A percentile compares a stretch with the other conserved stretches of the same genome.
Conservation (phyloP, 2,113 vertebrate genomes). For the Aythya baeri region DNA sequence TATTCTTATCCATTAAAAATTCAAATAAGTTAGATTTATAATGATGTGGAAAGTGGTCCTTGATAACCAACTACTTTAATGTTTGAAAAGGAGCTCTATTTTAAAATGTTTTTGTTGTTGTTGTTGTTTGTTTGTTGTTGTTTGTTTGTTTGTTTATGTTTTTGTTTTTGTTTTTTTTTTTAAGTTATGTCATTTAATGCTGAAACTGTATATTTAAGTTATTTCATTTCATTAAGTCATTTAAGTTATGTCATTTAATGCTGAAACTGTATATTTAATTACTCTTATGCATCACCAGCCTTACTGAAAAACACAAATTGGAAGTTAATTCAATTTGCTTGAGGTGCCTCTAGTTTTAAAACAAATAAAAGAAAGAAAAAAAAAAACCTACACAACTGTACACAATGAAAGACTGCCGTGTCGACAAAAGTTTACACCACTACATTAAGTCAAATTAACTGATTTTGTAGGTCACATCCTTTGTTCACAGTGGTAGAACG, state of each 20-base stretch:
- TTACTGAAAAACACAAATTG: constrained; percentile 26
- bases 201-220: constrained; percentile 3
- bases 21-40: neutral
- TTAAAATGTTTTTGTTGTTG: neutral
- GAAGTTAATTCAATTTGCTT: constrained; percentile 45
- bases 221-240: too few species aligned
- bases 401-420: neutral
- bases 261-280: constrained; percentile 21
- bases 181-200: neutral
- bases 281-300: neutral
- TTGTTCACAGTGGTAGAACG: neutral
- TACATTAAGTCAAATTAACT: constrained; percentile 2
- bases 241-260: neutral
- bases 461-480: neutral
- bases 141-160: too few species aligned
- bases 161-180: too few species aligned
- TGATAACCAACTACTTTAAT: neutral
- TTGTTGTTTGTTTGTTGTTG: too few species aligned
- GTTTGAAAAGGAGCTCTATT: constrained; percentile 21
- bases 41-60: neutral
- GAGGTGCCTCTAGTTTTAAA: neutral
- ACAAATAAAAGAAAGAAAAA: neutral
- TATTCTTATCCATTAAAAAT: neutral
- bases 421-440: neutral
- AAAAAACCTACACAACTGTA: too few species aligned